These are phyloP conservation scores for Myotis daubentonii DNA, from an alignment of 2,797 vertebrate genomes.

Conservation along the genomic window DNA sequence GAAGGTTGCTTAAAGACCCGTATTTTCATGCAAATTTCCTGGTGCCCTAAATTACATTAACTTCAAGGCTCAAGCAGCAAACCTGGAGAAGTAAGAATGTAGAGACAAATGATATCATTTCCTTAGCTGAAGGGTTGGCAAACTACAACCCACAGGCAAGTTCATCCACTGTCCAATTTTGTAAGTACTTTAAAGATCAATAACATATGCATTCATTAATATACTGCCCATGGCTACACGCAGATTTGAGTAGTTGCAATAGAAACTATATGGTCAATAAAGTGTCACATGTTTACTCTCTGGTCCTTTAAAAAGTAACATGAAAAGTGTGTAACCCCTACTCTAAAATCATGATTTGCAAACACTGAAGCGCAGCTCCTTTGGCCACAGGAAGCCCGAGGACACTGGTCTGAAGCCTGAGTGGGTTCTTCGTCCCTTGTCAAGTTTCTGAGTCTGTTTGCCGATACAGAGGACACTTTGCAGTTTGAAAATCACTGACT, in stretches of 20 bases:
- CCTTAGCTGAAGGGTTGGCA: neutral
- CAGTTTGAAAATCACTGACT: neutral
- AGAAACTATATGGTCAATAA: neutral
- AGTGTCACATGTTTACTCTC: neutral
- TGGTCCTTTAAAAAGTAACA: neutral
- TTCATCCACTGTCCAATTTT: neutral
- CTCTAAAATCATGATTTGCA: neutral
- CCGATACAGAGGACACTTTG: neutral
- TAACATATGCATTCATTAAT: neutral
- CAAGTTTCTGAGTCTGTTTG: neutral
- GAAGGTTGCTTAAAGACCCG: neutral
- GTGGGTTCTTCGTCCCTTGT: neutral
- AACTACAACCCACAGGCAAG: neutral
- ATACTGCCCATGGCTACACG: neutral
- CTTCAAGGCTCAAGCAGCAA: neutral
- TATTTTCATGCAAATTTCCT: slow-evolving; percentile 43
- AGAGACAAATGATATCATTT: neutral
- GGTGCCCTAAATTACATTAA: neutral
- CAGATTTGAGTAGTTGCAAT: neutral
- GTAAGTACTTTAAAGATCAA: neutral
- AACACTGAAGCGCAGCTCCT: neutral
- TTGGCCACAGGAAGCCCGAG: neutral
- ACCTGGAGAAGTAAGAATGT: neutral
- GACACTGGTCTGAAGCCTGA: neutral
- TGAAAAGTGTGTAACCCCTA: neutral